Conservation (phyloP, 2,797 vertebrate species). For the Sebastiscus tertius region DNA sequence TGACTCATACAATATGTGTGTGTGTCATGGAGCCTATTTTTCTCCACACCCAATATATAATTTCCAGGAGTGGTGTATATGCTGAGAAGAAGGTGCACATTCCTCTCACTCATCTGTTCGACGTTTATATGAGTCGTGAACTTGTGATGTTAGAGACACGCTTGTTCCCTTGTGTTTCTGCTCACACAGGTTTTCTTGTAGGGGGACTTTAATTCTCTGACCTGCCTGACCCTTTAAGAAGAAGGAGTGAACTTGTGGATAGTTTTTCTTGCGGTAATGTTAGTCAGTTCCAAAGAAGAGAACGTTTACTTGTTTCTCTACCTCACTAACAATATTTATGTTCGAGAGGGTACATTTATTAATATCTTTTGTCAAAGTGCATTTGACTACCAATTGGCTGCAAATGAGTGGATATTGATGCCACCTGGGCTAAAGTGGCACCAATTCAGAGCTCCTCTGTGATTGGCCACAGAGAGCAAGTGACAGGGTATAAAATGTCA, state of each 20-base stretch:
- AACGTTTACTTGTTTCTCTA: neutral
- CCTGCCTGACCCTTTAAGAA: neutral
- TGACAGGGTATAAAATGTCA: neutral
- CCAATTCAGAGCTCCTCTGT: neutral
- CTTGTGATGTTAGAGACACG: neutral
- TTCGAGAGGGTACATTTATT: neutral
- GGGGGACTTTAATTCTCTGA: neutral
- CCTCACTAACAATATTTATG: neutral
- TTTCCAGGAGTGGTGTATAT: neutral
- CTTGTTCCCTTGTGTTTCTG: neutral
- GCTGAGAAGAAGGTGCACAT: neutral
- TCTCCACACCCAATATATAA: neutral
- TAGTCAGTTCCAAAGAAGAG: too few species aligned
- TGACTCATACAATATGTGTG: neutral
- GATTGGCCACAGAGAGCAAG: neutral
- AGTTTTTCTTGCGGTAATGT: neutral
- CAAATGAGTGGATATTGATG: neutral
- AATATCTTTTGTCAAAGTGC: neutral
- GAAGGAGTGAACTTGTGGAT: neutral
- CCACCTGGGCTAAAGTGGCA: neutral
- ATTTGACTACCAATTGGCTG: neutral
- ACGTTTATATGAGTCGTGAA: neutral
- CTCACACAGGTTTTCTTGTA: neutral
- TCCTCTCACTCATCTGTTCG: neutral
- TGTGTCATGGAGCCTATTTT: neutral